These are phyloP conservation scores for Ditylenchus weischeri DNA, from an alignment of 2,888 invertebrate species.

Conservation along the genomic window DNA sequence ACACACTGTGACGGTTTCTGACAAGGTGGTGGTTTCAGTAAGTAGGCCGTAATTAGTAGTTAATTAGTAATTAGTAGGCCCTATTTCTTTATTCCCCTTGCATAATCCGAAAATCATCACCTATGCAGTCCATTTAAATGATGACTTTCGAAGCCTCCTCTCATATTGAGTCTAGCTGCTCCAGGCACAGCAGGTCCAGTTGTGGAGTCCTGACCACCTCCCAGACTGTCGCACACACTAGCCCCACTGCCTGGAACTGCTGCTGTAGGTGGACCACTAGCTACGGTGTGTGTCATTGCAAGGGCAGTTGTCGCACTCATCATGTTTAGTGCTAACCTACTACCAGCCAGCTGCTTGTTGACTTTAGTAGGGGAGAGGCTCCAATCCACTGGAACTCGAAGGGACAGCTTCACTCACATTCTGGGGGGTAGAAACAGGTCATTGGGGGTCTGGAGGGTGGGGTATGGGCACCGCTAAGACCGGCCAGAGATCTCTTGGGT, in stretches of 20 bases:
- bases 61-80: too few relatives aligned
- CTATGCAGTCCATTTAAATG: not conserved
- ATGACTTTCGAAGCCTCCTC: conserved; percentile 5
- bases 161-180: not conserved
- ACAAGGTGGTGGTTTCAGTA: too few relatives aligned
- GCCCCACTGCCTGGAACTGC: conserved; percentile 5
- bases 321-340: conserved; percentile 4
- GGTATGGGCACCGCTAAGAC: too few relatives aligned
- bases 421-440: too few relatives aligned
- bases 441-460: too few relatives aligned
- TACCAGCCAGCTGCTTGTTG: not conserved
- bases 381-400: too few relatives aligned
- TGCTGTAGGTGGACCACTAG: not conserved
- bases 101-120: not conserved
- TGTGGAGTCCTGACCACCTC: not conserved
- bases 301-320: not conserved
- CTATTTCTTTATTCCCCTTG: too few relatives aligned
- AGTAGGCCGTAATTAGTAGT: too few relatives aligned
- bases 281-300: not conserved
- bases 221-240: conserved; percentile 10
- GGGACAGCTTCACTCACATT: too few relatives aligned
- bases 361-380: too few relatives aligned
- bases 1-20: too few relatives aligned
- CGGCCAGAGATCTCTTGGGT: too few relatives aligned
- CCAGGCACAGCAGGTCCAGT: not conserved